Conservation (phyloP, 2,113 vertebrate genomes). For the Clarias macrocephalus region DNA sequence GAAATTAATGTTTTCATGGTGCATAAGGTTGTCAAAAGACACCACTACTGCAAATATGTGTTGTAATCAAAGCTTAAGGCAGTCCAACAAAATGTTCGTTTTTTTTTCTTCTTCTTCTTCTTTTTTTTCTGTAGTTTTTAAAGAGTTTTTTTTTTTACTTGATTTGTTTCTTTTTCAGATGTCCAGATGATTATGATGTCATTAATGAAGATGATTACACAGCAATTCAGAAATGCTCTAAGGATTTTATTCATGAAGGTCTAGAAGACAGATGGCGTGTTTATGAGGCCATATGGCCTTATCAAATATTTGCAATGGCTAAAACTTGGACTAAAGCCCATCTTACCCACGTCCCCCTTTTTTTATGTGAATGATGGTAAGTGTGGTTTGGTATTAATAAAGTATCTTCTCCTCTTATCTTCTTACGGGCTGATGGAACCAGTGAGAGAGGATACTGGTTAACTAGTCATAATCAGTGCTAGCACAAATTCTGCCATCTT, state of each 20-base stretch:
- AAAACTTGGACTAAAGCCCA: not conserved
- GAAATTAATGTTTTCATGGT: too few species aligned
- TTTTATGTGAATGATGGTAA: not conserved
- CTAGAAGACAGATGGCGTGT: not conserved
- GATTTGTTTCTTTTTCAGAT: not conserved
- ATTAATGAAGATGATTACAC: not conserved
- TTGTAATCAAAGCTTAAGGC: too few species aligned
- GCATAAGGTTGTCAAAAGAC: too few species aligned
- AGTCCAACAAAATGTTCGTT: too few species aligned
- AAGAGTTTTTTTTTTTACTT: not conserved
- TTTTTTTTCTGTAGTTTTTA: not conserved
- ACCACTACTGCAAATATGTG: too few species aligned
- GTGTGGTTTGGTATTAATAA: not conserved
- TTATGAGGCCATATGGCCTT: not conserved
- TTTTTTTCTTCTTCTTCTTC: too few species aligned
- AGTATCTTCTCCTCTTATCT: not conserved
- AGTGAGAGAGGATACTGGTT: not conserved
- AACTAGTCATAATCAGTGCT: not conserved
- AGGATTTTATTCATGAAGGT: not conserved
- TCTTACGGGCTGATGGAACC: not conserved
- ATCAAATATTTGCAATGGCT: not conserved
- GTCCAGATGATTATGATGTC: not conserved
- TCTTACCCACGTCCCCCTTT: not conserved
- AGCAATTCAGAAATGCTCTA: not conserved
- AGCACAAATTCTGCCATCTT: not conserved